Evolutionary conservation across 1,140 invertebrate species (phyloP).

Genomic region (Aphelinus certus): DNA sequence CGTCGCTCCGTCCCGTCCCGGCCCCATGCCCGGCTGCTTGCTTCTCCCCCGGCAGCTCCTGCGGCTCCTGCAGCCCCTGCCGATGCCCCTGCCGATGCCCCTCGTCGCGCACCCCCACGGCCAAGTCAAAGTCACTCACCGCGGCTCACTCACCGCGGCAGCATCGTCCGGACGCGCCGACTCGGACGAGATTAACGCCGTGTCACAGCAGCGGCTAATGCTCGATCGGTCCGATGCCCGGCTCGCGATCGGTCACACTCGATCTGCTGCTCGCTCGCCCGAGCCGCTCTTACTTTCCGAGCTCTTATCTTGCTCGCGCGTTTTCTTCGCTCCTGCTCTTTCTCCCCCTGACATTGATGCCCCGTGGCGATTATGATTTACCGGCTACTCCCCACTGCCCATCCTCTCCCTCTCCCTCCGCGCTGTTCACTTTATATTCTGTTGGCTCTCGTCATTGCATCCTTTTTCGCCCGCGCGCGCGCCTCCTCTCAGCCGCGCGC

Average conservation of each 20-base stretch:
- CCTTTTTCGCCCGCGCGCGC: background rate
- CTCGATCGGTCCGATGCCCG: too few relatives aligned
- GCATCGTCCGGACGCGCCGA: too few relatives aligned
- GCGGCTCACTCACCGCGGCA: too few relatives aligned
- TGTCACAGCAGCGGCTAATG: too few relatives aligned
- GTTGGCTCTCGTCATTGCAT: conserved; percentile 1
- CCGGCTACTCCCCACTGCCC: conserved; percentile 1
- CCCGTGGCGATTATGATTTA: conserved; percentile 14
- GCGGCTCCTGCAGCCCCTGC: too few relatives aligned
- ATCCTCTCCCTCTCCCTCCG: background rate
- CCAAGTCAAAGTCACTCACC: too few relatives aligned
- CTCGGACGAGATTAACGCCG: too few relatives aligned
- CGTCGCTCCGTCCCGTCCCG: too few relatives aligned
- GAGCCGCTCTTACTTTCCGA: background rate
- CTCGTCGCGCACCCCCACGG: too few relatives aligned
- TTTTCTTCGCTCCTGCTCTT: background rate
- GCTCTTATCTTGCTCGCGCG: background rate
- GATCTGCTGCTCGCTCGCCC: background rate
- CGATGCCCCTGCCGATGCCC: too few relatives aligned
- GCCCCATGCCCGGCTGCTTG: too few relatives aligned
- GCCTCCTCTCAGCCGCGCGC: background rate
- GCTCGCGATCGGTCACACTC: background rate
- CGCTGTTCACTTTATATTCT: background rate
- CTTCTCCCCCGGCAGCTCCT: too few relatives aligned
- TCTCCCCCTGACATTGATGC: background rate